Evolutionary conservation across 2,797 vertebrate genomes (phyloP), one percentile per base, ranked within the genome.

Genomic region (Jordanella pulchra): DNA sequence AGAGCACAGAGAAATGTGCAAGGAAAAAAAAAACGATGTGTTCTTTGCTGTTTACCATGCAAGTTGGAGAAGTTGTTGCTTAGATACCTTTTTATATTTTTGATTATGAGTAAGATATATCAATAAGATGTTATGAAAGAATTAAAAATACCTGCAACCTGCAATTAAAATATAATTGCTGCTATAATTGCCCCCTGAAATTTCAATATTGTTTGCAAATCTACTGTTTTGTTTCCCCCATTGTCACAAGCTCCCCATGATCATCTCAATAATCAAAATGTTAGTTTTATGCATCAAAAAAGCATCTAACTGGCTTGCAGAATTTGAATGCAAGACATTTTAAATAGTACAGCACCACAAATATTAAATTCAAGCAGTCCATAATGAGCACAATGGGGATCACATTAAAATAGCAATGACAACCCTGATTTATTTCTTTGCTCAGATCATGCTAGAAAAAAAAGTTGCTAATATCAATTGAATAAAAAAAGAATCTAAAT

Each of bases 1-100:
- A 91, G 86, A 82, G 73, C 71, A 71, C 75, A 1, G 17, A 77
- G 63, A 61, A 82, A 83, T 73, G 83, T 81, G 73, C 74, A 68
- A 15, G 44, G 65, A 67, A 79, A 71, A 79, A 73, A 85, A 66
- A 69, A 0, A 56, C 58, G 53, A 74, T 76, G 73, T 28, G 39
- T 39, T 13, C 39, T 72, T 69, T 28, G 27, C 35, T 9, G 50
- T 28, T 39, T 58, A 44, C 4, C 1, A 42, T 30, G 9, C 42
- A 71, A 75, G 45, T 39, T 65, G n/a, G 21, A 45, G 56, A 58
- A n/a, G 44, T 27, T 28, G 17, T 21, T 23, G 67, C 18, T 63
- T 23, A 58, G 3, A 51, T 25, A 67, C 17, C 0, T 45, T 44
- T 60, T 67, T 14, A 51, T 35, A 39, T 75, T 12, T 70, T 21